Conservation (phyloP, 2,888 invertebrate genomes). For the Noctua janthina region DNA sequence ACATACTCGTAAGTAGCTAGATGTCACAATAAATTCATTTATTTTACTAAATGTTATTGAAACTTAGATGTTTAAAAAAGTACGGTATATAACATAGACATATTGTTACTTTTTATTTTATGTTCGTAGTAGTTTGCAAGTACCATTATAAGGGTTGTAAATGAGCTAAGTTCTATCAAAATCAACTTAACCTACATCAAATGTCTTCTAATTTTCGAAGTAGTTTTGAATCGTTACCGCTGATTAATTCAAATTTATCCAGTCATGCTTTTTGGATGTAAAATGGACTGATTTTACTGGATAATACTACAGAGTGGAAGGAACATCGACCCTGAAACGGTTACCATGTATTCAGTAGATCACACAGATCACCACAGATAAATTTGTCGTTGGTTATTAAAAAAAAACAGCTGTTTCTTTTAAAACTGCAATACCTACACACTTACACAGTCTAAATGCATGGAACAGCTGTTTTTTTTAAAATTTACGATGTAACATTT, state of each 20-base stretch:
- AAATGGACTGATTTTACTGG: neutral
- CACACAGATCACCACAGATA: too few relatives aligned
- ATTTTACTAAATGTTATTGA: neutral
- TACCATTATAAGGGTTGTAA: conserved; percentile 3
- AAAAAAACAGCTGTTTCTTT: too few relatives aligned
- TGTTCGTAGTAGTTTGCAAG: conserved; percentile 7
- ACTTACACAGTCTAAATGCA: too few relatives aligned
- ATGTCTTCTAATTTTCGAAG: neutral
- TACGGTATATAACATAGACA: neutral
- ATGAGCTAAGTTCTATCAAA: neutral
- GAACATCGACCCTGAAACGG: too few relatives aligned
- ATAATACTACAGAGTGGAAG: neutral
- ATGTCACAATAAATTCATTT: conserved; percentile 31
- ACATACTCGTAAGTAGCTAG: conserved; percentile 14
- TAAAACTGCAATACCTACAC: too few relatives aligned
- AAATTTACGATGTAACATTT: too few relatives aligned
- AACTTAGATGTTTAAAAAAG: neutral
- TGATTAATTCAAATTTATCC: neutral
- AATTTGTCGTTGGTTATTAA: too few relatives aligned
- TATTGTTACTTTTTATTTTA: neutral
- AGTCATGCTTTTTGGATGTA: neutral
- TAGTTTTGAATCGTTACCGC: neutral
- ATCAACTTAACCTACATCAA: neutral
- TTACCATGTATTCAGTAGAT: too few relatives aligned
- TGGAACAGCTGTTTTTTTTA: too few relatives aligned